A percentile compares a stretch with the other conserved stretches of the same genome.
phyloP scores from a whole-genome alignment of 2,888 invertebrate species.

The Drosophila tripunctata region DNA sequence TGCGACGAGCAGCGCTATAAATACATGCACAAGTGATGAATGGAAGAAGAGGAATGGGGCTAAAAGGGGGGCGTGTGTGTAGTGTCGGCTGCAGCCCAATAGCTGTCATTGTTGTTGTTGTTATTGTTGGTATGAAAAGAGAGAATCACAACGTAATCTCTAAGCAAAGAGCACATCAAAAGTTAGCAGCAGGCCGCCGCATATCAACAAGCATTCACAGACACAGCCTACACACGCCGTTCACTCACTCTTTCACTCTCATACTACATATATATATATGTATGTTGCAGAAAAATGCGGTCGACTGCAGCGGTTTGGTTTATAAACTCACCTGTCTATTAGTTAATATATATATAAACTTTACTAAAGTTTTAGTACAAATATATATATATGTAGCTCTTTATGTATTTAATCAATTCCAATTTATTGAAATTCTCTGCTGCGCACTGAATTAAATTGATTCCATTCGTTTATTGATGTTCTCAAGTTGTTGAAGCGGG shows the following conservation, averaged over 20 bases:
- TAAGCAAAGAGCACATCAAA: conserved; percentile 34
- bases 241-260: neutral
- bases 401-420: conserved; percentile 43
- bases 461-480: conserved; percentile 25
- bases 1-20: conserved; percentile 57
- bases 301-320: conserved; percentile 46
- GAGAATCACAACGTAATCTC: conserved; percentile 29
- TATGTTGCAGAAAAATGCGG: conserved; percentile 57
- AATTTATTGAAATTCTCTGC: conserved; percentile 14
- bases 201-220: conserved; percentile 57
- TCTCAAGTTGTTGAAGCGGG: conserved; percentile 3
- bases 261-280: neutral
- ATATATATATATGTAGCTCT: conserved; percentile 4
- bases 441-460: conserved; percentile 1
- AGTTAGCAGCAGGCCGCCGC: conserved; percentile 29
- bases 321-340: conserved; percentile 45
- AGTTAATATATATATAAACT: conserved; percentile 20
- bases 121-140: conserved; percentile 1
- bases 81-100: conserved; percentile 20
- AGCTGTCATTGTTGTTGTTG: conserved; percentile 12
- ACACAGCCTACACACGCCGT: conserved; percentile 23
- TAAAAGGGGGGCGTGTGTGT: neutral
- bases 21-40: conserved; percentile 50
- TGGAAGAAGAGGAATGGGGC: conserved; percentile 12
- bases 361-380: conserved; percentile 7